Evolutionary conservation across 2,888 invertebrate species (phyloP).

Genomic region (Mimachlamys varia): DNA sequence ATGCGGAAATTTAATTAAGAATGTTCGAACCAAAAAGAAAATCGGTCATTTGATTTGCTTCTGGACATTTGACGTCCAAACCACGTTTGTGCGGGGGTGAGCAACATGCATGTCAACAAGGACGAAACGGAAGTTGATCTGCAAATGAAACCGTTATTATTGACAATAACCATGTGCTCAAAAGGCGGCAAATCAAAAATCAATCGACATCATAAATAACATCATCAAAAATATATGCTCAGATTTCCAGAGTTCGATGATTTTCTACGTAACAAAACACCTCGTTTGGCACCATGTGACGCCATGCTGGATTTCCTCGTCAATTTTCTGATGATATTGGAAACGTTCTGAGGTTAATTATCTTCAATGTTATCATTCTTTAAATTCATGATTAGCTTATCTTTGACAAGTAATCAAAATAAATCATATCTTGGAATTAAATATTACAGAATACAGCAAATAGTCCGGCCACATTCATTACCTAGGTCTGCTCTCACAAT

Average conservation of each 20-base stretch:
- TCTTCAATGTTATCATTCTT: neutral
- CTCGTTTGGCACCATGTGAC: slow-evolving; percentile 68
- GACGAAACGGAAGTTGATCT: slow-evolving; percentile 13
- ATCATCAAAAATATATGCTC: neutral
- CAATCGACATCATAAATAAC: neutral
- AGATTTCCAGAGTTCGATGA: slow-evolving; percentile 36
- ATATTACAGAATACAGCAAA: neutral
- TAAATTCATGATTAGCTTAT: neutral
- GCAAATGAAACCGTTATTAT: slow-evolving; percentile 17
- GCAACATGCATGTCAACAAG: slow-evolving; percentile 17
- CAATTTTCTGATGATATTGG: slow-evolving; percentile 38
- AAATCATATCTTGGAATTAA: slow-evolving; percentile 1
- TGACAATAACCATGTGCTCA: slow-evolving; percentile 12
- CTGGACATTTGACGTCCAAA: neutral
- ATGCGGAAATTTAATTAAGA: no score
- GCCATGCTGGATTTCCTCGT: slow-evolving; percentile 72
- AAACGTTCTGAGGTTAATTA: neutral
- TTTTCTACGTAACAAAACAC: slow-evolving; percentile 46
- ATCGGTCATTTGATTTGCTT: no score
- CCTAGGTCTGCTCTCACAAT: slow-evolving; percentile 74
- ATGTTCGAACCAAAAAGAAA: no score
- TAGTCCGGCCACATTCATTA: slow-evolving; percentile 48
- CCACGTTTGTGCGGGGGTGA: neutral
- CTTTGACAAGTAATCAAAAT: slow-evolving; percentile 15
- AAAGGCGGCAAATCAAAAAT: neutral